A percentile compares a stretch with the other conserved stretches of the same genome.
Evolutionary conservation across 2,888 invertebrate genomes (phyloP).

Genomic region (Abrostola tripartita): DNA sequence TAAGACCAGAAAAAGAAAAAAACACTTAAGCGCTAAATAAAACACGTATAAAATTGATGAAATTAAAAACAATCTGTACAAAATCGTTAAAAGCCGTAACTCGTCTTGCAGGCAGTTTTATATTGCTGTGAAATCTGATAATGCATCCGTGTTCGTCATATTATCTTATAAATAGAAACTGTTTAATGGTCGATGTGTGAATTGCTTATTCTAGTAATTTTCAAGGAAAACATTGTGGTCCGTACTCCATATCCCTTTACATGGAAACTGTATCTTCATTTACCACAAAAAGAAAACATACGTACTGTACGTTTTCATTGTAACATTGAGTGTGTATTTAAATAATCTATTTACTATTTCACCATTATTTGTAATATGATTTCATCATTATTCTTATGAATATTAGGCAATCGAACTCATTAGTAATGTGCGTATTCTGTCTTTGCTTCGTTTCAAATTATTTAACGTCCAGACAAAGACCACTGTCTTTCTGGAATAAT

Average conservation of each 20-base stretch:
- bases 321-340: no score
- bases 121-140: constrained; percentile 38
- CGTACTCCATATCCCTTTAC: constrained; percentile 21
- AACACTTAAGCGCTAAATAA: background rate
- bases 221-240: constrained; percentile 42
- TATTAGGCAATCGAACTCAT: background rate
- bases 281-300: constrained; percentile 11
- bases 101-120: constrained; percentile 19
- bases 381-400: background rate
- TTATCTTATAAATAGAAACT: constrained; percentile 1
- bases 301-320: background rate
- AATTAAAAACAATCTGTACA: constrained; percentile 17
- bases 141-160: constrained; percentile 33
- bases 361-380: constrained; percentile 10
- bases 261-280: constrained; percentile 10
- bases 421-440: no score
- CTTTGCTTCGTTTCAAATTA: no score
- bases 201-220: background rate
- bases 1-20: background rate
- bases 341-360: constrained; percentile 5
- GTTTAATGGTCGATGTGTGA: constrained; percentile 6
- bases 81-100: constrained; percentile 14
- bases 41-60: constrained; percentile 10
- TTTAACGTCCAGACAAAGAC: no score
- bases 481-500: no score